Conservation (phyloP, 2,888 invertebrate species). For the Xestobium rufovillosum region DNA sequence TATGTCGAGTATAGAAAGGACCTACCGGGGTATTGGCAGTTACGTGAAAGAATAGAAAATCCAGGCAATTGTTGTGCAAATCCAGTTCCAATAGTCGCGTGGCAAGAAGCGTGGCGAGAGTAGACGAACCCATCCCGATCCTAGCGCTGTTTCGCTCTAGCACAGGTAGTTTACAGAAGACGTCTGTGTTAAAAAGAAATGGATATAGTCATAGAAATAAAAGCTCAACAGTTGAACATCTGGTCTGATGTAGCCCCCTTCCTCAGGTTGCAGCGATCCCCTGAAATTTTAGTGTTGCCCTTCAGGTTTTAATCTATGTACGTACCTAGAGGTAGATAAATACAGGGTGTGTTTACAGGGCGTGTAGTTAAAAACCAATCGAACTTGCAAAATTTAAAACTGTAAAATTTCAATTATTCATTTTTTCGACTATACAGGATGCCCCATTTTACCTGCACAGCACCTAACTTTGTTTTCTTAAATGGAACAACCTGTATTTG, state of each 20-base stretch:
- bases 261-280: conserved; percentile 8
- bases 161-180: conserved; percentile 13
- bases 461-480: too few species aligned
- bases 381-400: too few species aligned
- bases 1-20: conserved; percentile 8
- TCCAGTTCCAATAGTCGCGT: conserved; percentile 39
- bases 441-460: too few species aligned
- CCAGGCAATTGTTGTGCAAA: conserved; percentile 42
- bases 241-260: conserved; percentile 27
- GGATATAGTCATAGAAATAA: conserved; percentile 24
- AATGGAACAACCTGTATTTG: too few species aligned
- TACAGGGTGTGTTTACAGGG: too few species aligned
- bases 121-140: conserved; percentile 43
- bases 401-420: too few species aligned
- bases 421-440: too few species aligned
- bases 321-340: too few species aligned
- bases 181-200: conserved; percentile 21
- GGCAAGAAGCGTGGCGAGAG: conserved; percentile 39
- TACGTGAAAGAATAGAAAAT: conserved; percentile 39
- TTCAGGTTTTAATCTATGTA: background rate
- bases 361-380: too few species aligned
- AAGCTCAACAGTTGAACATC: conserved; percentile 34
- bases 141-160: conserved; percentile 33
- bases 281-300: conserved; percentile 10
- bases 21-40: conserved; percentile 33